phyloP scores from a whole-genome alignment of 2,888 invertebrate species.

The Microplitis deprimator region DNA sequence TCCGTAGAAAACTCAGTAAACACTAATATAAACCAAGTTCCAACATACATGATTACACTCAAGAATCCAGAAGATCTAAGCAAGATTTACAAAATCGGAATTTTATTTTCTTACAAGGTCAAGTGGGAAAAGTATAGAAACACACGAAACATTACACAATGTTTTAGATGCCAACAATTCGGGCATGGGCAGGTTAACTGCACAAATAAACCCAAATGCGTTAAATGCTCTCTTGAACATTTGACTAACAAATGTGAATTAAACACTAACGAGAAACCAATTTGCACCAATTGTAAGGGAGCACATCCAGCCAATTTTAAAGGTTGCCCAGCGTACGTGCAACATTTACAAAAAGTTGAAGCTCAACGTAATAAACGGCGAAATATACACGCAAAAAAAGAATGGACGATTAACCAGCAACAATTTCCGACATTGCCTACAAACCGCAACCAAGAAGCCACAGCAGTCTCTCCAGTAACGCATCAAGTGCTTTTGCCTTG shows the following conservation, averaged over 20 bases:
- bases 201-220: slow-evolving; percentile 30
- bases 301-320: slow-evolving; percentile 24
- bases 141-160: slow-evolving; percentile 39
- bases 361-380: no score
- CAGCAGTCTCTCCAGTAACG: no score
- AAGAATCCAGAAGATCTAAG: slow-evolving; percentile 4
- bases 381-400: no score
- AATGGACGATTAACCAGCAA: no score
- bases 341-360: no score
- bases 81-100: slow-evolving; percentile 11
- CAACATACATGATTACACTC: slow-evolving; percentile 22
- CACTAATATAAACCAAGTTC: not conserved
- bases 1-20: no score
- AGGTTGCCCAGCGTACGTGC: no score
- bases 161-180: slow-evolving; percentile 44
- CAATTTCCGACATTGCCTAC: no score
- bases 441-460: no score
- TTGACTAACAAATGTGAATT: slow-evolving; percentile 15
- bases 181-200: slow-evolving; percentile 29
- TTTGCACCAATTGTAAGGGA: slow-evolving; percentile 22
- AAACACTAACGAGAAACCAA: not conserved
- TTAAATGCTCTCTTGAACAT: slow-evolving; percentile 26
- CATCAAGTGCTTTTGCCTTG: no score
- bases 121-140: slow-evolving; percentile 46
- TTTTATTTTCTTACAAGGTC: slow-evolving; percentile 26